Percentiles rank a stretch among this genome's conserved stretches.
These are phyloP conservation scores for Andrena flavipes DNA, from an alignment of 2,888 invertebrate genomes.

Conservation along the genomic window DNA sequence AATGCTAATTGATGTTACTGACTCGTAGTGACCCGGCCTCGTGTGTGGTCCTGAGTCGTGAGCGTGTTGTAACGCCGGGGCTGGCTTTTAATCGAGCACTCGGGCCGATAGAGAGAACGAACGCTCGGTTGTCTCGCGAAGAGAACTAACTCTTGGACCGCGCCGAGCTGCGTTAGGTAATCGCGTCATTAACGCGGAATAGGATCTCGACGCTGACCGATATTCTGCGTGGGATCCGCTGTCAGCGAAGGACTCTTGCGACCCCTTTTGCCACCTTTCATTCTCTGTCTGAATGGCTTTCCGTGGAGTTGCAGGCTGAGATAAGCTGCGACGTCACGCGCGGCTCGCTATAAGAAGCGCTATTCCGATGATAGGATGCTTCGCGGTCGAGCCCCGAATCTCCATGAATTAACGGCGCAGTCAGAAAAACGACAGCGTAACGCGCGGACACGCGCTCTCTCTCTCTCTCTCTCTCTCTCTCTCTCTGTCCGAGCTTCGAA, in stretches of 20 bases:
- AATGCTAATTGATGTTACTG: conserved; percentile 72
- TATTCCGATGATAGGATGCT: background rate
- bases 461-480: too few relatives aligned
- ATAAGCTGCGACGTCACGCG: too few relatives aligned
- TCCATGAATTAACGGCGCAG: conserved; percentile 12
- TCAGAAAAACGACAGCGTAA: background rate
- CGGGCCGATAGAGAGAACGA: background rate
- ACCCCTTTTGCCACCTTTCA: background rate
- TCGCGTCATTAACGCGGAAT: conserved; percentile 4
- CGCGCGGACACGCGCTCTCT: conserved; percentile 29
- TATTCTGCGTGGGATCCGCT: background rate
- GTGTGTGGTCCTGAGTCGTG: conserved; percentile 66
- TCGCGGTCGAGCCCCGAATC: conserved; percentile 1
- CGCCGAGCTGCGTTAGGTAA: background rate
- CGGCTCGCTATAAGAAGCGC: background rate
- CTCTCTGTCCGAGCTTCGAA: conserved; percentile 14
- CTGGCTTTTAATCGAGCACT: conserved; percentile 23
- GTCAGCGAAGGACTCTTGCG: background rate
- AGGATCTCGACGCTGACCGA: background rate
- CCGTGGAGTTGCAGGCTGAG: too few relatives aligned
- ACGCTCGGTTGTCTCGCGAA: conserved; percentile 8
- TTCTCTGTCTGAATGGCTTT: too few relatives aligned
- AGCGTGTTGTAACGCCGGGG: background rate
- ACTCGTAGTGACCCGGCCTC: conserved; percentile 59
- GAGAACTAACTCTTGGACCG: background rate